Base-by-base conservation (phyloP, 1,140 invertebrate species). In the Hestina assimilis region DNA sequence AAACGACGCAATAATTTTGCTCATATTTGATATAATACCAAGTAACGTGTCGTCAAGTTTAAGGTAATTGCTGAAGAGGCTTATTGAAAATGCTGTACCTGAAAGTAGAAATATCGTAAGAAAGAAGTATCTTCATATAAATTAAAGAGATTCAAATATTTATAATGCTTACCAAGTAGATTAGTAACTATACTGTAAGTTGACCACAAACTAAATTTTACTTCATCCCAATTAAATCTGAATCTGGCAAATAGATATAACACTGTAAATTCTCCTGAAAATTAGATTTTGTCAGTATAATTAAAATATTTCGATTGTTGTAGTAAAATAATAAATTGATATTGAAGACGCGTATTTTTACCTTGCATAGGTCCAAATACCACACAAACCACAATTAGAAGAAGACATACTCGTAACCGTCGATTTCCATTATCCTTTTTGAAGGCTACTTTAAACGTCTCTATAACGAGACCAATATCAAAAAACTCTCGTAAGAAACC, bases 141-240 rank as follows among this genome's bases (percentile, higher is more conserved):
- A 42, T 24, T 4, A 35, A 23, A 11, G 5, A 31, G n/a, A 17
- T 48, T 54, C 24, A 14, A 11, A 33, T 48, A 20, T 40, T 29
- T 26, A 48, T 15, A 15, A 15, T 41, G 41, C 80, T 78, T 45
- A 87, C 84, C 84, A 7, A 84, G 40, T 59, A 85, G 69, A 67
- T 85, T 87, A 0, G 82, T 85, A 3, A 85, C 54, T 0, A 87
- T 94, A 45, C 91, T 91, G 71, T 94, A 95, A 0, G 94, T 95
- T 0, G 93, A 94, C 77, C 93, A 96, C 66, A 94, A 91, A 69
- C 95, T 95, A 85, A 92, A 96, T 72, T 94, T 91, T 29, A 95
- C 91, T 86, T 95, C 94, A 68, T 94, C 91, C 94, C 94, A 96
- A 52, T 95, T 94, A 83, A 95, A 96, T 28, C 93, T 90, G 69